These are phyloP conservation scores for Meliscaeva auricollis DNA, from an alignment of 2,888 invertebrate genomes.

Conservation along the genomic window DNA sequence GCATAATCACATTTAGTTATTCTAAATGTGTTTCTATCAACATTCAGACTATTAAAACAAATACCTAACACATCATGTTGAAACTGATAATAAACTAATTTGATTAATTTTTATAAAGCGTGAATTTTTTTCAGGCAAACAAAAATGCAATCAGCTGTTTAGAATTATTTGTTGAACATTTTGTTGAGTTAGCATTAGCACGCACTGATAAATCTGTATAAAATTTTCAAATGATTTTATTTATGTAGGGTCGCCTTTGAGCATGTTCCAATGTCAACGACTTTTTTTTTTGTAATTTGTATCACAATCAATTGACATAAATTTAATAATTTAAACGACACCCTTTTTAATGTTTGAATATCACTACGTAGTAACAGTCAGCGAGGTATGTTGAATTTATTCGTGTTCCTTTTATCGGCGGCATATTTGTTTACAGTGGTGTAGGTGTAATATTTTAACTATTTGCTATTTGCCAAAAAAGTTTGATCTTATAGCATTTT, in stretches of 20 bases:
- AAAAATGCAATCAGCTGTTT: slow-evolving; percentile 21
- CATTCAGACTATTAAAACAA: neutral
- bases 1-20: slow-evolving; percentile 5
- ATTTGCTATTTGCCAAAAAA: too few relatives aligned
- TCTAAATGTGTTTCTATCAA: neutral
- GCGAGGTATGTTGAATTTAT: neutral
- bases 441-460: too few relatives aligned
- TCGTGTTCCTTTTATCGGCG: neutral
- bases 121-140: too few relatives aligned
- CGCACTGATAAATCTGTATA: neutral
- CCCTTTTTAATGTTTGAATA: slow-evolving; percentile 1
- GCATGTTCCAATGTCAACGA: slow-evolving; percentile 2
- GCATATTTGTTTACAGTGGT: too few relatives aligned
- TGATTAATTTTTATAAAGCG: neutral
- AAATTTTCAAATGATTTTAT: neutral
- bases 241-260: neutral
- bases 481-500: too few relatives aligned
- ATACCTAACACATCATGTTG: neutral
- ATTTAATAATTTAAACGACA: neutral
- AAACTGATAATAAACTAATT: neutral
- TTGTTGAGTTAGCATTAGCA: slow-evolving; percentile 11
- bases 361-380: neutral
- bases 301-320: slow-evolving; percentile 21
- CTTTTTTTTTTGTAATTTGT: slow-evolving; percentile 3
- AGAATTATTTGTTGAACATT: too few relatives aligned